Base-by-base conservation (phyloP, 2,888 invertebrate species). In the Gnatocerus cornutus region DNA sequence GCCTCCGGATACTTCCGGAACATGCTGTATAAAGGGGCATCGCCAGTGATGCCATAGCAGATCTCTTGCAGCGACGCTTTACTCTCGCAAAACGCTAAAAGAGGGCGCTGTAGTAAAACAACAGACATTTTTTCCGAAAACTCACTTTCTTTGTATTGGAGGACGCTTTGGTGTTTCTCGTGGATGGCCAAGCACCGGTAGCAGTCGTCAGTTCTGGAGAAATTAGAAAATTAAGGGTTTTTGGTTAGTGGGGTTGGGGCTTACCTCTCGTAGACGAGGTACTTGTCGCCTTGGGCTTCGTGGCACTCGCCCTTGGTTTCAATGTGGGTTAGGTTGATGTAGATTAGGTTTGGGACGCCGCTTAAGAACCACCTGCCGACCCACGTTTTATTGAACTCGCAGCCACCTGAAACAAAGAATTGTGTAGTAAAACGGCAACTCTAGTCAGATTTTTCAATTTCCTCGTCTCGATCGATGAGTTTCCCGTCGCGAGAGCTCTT, bases 81-180 rank as follows among this genome's bases (percentile, higher is more conserved):
- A 12, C 85, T 85, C 55, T 87, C 88, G 81, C 92, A 92, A 84
- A 85, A 90, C 10, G 90, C 91, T 90, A 87, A 53, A 83, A 52
- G 7, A 21, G 21, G 2, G n/a, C n/a, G n/a, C n/a, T n/a, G n/a
- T n/a, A n/a, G 6, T n/a, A n/a, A 33, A 33, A 4, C 2, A 33
- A 33, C 9, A 7, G 21, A 3, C 1, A 21, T 4, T 33, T 33
- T 2, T 33, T 7, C 3, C 33, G n/a, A n/a, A 53, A 7, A 55
- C 76, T 89, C 93, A 93, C 93, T 92, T 86, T 93, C 93, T 89
- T 93, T 94, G 82, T 92, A 94, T 82, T 94, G 93, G 66, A 94
- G 86, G 0, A 94, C 92, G 78, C 93, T 92, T 76, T 87, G 87
- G 82, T 93, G 93, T 77, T 92, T 92, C 79, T 90, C 90, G 78